phyloP scores from a whole-genome alignment of 1,140 invertebrate species.

The Drosophila kepulauana region DNA sequence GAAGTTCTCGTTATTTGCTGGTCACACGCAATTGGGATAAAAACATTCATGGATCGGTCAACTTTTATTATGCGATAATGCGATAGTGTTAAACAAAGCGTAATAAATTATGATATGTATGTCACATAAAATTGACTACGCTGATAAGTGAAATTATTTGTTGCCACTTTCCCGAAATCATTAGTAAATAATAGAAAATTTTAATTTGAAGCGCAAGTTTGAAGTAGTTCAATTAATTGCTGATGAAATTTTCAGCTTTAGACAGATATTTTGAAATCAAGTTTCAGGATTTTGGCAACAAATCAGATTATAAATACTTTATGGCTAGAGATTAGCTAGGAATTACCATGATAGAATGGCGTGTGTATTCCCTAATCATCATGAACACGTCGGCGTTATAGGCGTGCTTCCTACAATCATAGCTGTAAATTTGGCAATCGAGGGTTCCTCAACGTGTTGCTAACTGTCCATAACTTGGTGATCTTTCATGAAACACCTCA shows the following conservation, averaged over 20 bases:
- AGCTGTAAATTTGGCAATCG: slow-evolving; percentile 25
- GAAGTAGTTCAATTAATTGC: neutral
- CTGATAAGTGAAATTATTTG: slow-evolving; percentile 6
- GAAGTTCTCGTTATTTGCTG: neutral
- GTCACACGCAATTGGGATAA: neutral
- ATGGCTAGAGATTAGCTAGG: slow-evolving; percentile 14
- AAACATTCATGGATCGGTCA: slow-evolving; percentile 1
- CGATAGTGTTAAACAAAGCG: slow-evolving; percentile 15
- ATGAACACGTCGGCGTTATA: neutral
- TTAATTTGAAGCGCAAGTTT: neutral
- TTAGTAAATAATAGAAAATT: slow-evolving; percentile 15
- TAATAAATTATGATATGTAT: slow-evolving; percentile 8
- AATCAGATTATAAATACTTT: slow-evolving; percentile 31
- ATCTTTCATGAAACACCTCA: neutral
- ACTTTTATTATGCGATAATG: neutral
- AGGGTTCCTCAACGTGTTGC: slow-evolving; percentile 1
- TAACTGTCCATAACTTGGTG: neutral
- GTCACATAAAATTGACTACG: neutral
- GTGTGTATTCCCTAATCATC: slow-evolving; percentile 6
- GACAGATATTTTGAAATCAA: slow-evolving; percentile 20
- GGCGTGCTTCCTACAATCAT: slow-evolving; percentile 21
- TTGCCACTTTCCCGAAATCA: neutral
- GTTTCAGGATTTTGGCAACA: neutral
- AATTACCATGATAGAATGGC: slow-evolving; percentile 24
- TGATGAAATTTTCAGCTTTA: slow-evolving; percentile 6